Base-by-base conservation (phyloP, 2,888 invertebrate genomes). In the Dryobotodes eremita region DNA sequence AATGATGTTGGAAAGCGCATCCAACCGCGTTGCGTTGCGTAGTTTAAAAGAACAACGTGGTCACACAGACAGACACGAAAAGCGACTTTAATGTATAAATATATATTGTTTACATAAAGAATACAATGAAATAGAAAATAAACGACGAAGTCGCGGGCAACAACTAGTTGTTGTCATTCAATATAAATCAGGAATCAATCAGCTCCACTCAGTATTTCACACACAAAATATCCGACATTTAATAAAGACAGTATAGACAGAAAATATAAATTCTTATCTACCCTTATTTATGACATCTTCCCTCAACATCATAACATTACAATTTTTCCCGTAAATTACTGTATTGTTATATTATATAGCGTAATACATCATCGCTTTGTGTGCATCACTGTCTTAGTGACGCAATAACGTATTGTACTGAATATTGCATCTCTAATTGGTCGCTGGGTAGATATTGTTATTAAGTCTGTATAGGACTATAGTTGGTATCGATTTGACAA, bases 401-500 rank as follows among this genome's bases (percentile, higher is more conserved):
- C 46, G 80, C 64, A 76, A 86, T 78, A 64, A 23, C 59, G 75
- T 50, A 66, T 70, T 71, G 66, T 79, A 15, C 80, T 71, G 80
- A 68, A 85, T 85, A 84, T 76, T 85, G 64, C 48, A 79, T 73
- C 42, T 64, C 55, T 84, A 74, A 86, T 84, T 75, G 66, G 61
- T 64, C 64, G 15, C 20, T 15, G 36, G 36, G 10, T 70, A 42
- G 73, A 68, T 75, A 73, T 75, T 36, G 48, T 36, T 64, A 62
- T 70, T 57, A 69, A 62, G n/a, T 68, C 17, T n/a, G 46, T 31
- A 26, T 61, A 62, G 64, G 50, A 11, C 10, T 59, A 0, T 50
- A 8, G 50, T 46, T 71, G 20, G 36, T 26, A 48, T 61, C 73
- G 70, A 20, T 62, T 68, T 15, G n/a, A 17, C 15, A 57, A 61